These are phyloP conservation scores for Meloidogyne exigua DNA, from an alignment of 1,140 invertebrate genomes.

Conservation along the genomic window DNA sequence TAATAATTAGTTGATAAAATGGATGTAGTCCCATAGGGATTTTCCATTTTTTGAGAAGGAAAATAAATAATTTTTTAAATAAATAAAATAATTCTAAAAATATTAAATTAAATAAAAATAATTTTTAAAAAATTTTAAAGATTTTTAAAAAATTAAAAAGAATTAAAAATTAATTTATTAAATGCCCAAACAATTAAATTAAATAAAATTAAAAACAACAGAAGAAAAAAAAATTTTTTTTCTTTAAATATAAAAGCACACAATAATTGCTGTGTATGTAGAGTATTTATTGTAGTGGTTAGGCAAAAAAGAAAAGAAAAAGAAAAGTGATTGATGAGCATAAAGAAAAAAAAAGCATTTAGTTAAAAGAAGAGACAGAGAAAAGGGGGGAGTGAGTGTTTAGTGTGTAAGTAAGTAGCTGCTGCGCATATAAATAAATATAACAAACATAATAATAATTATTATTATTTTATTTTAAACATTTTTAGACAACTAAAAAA, in stretches of 20 bases:
- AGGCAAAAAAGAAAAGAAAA: background rate
- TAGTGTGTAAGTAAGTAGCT: too few species aligned
- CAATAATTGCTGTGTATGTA: background rate
- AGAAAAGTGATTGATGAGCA: constrained; percentile 4
- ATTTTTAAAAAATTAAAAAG: background rate
- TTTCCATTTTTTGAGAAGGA: background rate
- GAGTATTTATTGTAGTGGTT: background rate
- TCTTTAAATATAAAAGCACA: too few species aligned
- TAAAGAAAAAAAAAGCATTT: too few species aligned
- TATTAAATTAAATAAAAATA: background rate
- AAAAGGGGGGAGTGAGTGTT: too few species aligned
- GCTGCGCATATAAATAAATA: background rate
- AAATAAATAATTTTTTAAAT: background rate
- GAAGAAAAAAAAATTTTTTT: too few species aligned
- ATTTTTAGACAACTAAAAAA: background rate
- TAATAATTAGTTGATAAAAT: background rate
- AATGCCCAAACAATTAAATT: too few species aligned
- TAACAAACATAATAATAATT: background rate
- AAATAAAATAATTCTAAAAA: background rate
- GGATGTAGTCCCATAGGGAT: background rate
- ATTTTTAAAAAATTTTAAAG: background rate
- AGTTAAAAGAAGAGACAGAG: too few species aligned
- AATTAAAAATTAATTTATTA: too few species aligned
- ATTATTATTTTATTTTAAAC: too few species aligned
- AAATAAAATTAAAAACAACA: too few species aligned